Percentiles rank a stretch among this genome's conserved stretches.
Conservation (phyloP, 2,797 vertebrate species). For the Eidolon dupreanum region DNA sequence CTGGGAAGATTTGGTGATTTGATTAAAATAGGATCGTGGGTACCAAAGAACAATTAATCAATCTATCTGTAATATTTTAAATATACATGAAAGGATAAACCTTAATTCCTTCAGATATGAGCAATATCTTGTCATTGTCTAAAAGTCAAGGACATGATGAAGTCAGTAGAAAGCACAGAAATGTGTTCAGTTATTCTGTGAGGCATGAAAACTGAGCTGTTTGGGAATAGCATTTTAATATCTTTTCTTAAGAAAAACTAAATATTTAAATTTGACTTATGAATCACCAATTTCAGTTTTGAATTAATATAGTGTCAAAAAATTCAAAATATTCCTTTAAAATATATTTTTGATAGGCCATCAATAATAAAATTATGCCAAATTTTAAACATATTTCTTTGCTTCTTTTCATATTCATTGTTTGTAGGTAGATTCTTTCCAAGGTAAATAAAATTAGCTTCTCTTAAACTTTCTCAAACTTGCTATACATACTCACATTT, state of each 20-base stretch:
- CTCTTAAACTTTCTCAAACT: neutral
- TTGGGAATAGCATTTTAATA: neutral
- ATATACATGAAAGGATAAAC: neutral
- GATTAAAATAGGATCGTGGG: neutral
- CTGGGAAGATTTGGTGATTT: neutral
- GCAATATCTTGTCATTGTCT: neutral
- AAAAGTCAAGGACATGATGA: neutral
- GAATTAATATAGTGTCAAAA: neutral
- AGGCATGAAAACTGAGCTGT: neutral
- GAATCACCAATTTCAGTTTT: neutral
- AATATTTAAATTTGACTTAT: neutral
- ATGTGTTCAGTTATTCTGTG: neutral
- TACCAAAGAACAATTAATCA: neutral
- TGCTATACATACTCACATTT: neutral
- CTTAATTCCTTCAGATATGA: neutral
- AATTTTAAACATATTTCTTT: neutral
- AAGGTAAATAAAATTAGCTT: neutral
- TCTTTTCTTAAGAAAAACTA: neutral
- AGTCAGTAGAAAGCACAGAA: neutral
- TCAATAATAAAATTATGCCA: neutral
- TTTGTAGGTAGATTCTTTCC: neutral
- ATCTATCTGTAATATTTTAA: neutral
- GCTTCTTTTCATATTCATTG: neutral
- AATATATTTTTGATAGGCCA: neutral
- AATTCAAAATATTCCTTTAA: neutral